A percentile compares a stretch with the other conserved stretches of the same genome.
These are phyloP conservation scores for Parapsyche elsis DNA, from an alignment of 1,140 invertebrate genomes.

Conservation along the genomic window DNA sequence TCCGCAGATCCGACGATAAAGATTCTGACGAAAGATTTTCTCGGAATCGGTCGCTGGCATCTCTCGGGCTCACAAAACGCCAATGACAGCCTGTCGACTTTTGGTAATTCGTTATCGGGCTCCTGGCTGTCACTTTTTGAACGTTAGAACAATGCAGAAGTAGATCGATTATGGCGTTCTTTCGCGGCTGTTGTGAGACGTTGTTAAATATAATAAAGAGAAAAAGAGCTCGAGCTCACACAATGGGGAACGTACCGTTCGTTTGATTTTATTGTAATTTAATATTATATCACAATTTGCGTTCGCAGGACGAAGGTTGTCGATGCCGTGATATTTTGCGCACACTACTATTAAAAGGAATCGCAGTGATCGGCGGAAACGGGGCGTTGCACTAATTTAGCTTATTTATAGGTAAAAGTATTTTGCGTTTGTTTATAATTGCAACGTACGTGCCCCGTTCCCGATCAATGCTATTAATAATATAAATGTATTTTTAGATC, in stretches of 20 bases:
- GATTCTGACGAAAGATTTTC: background rate
- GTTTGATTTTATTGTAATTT: too few species aligned
- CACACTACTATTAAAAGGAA: background rate
- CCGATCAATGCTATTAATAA: background rate
- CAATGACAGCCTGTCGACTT: background rate
- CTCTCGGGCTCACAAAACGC: background rate
- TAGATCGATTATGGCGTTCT: background rate
- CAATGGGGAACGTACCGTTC: too few species aligned
- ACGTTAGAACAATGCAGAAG: background rate
- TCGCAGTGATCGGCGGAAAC: constrained; percentile 16
- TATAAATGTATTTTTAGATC: background rate
- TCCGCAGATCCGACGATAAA: background rate
- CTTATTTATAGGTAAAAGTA: constrained; percentile 12
- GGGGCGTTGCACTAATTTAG: constrained; percentile 8
- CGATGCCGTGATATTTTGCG: background rate
- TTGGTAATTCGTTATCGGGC: constrained; percentile 2
- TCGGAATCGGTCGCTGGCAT: background rate
- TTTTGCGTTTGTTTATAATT: constrained; percentile 9
- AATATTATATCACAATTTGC: too few species aligned
- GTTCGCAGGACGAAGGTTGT: background rate
- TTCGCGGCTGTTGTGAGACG: too few species aligned
- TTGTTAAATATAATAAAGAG: too few species aligned
- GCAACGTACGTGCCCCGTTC: background rate
- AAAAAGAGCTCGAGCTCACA: too few species aligned
- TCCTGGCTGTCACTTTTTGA: background rate